These are phyloP conservation scores for Heterochromis multidens DNA, from an alignment of 2,113 vertebrate genomes.

Conservation along the genomic window DNA sequence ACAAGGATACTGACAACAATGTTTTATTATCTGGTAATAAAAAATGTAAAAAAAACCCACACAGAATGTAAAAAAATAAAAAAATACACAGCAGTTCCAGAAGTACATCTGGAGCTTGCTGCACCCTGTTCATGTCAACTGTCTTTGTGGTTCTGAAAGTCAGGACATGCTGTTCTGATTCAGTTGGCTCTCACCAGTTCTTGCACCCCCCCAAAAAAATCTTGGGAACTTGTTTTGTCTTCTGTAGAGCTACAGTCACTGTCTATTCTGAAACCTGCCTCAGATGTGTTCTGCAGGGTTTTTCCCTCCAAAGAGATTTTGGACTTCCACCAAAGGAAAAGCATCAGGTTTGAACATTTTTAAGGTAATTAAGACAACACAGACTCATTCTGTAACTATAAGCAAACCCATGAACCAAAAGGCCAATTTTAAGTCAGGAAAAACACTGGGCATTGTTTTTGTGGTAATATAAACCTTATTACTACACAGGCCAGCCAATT, in stretches of 20 bases:
- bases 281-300: neutral
- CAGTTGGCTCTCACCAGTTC: neutral
- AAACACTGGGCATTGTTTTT: neutral
- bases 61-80: neutral
- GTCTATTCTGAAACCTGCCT: neutral
- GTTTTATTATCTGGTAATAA: neutral
- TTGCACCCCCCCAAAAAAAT: neutral
- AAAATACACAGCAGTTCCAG: neutral
- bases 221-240: neutral
- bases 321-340: neutral
- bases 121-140: neutral
- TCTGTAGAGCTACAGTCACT: neutral
- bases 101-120: neutral
- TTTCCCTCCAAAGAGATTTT: neutral
- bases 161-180: neutral
- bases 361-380: neutral
- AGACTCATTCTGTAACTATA: neutral
- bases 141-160: neutral
- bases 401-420: neutral
- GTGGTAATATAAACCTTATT: neutral
- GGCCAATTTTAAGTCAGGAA: neutral
- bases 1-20: neutral
- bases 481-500: neutral
- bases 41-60: accelerated
- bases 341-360: neutral